Conservation (phyloP, 1,140 invertebrate genomes). For the Drosophila subpulchrella region DNA sequence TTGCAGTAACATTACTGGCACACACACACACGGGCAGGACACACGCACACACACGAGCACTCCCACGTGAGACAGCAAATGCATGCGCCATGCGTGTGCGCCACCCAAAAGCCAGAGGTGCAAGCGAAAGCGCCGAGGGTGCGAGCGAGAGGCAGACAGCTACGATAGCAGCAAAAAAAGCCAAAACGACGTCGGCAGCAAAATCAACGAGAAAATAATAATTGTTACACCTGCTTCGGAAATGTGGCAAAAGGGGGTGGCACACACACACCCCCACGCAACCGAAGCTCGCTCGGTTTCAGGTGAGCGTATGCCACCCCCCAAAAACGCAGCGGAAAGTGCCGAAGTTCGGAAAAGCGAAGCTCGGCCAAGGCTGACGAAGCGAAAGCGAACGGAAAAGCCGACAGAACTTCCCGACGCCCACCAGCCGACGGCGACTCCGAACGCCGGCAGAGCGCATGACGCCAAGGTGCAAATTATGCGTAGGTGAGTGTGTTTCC, state of each 20-base stretch:
- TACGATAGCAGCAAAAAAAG: conserved; percentile 38
- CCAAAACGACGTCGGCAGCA: conserved; percentile 65
- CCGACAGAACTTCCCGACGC: conserved; percentile 27
- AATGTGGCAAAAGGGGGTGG: conserved; percentile 61
- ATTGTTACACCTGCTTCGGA: conserved; percentile 83
- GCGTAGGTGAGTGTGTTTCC: conserved; percentile 48
- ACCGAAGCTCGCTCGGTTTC: conserved; percentile 50
- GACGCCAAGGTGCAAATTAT: conserved; percentile 73
- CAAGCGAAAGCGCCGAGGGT: conserved; percentile 58
- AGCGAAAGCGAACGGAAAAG: conserved; percentile 32
- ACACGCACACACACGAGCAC: conserved; percentile 26
- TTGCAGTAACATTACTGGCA: conserved; percentile 80
- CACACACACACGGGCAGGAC: conserved; percentile 35
- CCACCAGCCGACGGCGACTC: conserved; percentile 43
- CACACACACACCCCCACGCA: conserved; percentile 30
- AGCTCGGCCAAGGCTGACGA: conserved; percentile 23
- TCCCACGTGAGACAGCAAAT: conserved; percentile 73
- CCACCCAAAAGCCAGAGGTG: conserved; percentile 32
- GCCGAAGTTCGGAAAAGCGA: conserved; percentile 66
- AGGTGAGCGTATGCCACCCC: conserved; percentile 61
- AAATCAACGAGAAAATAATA: conserved; percentile 83
- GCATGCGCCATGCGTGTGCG: conserved; percentile 80
- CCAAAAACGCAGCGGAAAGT: conserved; percentile 36
- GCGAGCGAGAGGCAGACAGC: conserved; percentile 50
- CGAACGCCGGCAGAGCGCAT: conserved; percentile 71